These are phyloP conservation scores for Xestia xanthographa DNA, from an alignment of 2,888 invertebrate genomes.

Conservation along the genomic window DNA sequence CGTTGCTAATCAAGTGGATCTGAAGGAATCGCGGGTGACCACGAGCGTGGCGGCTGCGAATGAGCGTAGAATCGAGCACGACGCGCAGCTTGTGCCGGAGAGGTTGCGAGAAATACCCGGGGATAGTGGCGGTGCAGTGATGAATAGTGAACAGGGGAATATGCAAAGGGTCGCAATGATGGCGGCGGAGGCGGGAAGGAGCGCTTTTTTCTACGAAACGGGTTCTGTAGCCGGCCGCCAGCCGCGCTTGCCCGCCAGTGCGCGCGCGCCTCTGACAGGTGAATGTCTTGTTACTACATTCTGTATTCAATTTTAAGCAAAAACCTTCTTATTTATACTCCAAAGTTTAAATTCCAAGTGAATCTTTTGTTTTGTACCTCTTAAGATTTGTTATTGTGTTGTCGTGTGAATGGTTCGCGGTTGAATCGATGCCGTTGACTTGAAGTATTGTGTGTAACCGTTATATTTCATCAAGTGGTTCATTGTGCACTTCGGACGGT, in stretches of 20 bases:
- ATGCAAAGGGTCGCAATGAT: constrained; percentile 86
- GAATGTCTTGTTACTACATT: constrained; percentile 83
- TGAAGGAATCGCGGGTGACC: constrained; percentile 71
- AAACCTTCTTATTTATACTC: constrained; percentile 59
- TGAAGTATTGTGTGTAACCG: constrained; percentile 81
- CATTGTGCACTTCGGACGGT: constrained; percentile 79
- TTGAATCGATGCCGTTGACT: constrained; percentile 75
- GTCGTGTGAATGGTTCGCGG: constrained; percentile 80
- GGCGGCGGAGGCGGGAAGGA: constrained; percentile 86
- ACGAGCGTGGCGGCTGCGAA: constrained; percentile 65
- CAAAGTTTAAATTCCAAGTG: constrained; percentile 57
- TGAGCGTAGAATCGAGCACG: constrained; percentile 75
- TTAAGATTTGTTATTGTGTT: constrained; percentile 74
- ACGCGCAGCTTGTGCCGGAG: constrained; percentile 88
- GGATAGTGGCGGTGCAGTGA: constrained; percentile 81
- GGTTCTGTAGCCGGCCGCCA: constrained; percentile 89
- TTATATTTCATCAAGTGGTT: constrained; percentile 80
- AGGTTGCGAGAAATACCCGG: constrained; percentile 82
- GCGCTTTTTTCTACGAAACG: constrained; percentile 91
- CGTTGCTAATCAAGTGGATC: constrained; percentile 71
- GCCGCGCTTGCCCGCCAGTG: constrained; percentile 92
- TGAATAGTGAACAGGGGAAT: constrained; percentile 84
- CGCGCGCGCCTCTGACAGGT: constrained; percentile 88
- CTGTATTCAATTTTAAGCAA: constrained; percentile 70
- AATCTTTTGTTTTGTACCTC: constrained; percentile 65